Conservation (phyloP, 2,888 invertebrate genomes). For the Antheraea yamamai region DNA sequence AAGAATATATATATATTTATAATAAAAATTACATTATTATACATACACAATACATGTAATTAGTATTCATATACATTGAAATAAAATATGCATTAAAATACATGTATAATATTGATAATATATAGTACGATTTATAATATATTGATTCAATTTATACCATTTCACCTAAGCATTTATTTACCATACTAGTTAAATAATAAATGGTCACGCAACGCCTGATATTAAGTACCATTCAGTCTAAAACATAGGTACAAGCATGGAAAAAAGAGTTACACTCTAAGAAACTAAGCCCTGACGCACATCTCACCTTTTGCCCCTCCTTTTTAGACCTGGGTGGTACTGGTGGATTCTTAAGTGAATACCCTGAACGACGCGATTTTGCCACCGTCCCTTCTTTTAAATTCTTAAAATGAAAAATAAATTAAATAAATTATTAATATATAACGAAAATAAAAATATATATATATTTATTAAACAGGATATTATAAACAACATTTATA, state of each 20-base stretch:
- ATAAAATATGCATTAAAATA: neutral
- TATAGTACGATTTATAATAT: no score
- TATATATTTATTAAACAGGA: neutral
- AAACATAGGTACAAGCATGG: neutral
- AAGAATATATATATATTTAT: no score
- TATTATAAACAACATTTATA: neutral
- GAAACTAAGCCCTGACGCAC: neutral
- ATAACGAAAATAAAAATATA: neutral
- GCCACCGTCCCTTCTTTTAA: slow-evolving; percentile 55
- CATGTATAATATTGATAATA: neutral
- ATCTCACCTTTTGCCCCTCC: slow-evolving; percentile 52
- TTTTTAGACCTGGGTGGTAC: slow-evolving; percentile 65
- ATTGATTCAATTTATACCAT: no score
- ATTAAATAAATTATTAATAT: neutral
- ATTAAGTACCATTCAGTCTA: neutral
- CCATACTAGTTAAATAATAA: neutral
- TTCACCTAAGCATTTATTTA: neutral
- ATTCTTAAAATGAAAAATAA: neutral
- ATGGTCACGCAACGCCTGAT: neutral
- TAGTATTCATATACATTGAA: neutral
- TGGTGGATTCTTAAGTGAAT: slow-evolving; percentile 66
- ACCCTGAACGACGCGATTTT: slow-evolving; percentile 65
- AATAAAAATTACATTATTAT: no score
- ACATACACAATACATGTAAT: no score
- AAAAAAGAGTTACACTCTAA: neutral